Evolutionary conservation across 2,113 vertebrate genomes (phyloP), one percentile per base, ranked within the genome.

Genomic region (Microtus pennsylvanicus): DNA sequence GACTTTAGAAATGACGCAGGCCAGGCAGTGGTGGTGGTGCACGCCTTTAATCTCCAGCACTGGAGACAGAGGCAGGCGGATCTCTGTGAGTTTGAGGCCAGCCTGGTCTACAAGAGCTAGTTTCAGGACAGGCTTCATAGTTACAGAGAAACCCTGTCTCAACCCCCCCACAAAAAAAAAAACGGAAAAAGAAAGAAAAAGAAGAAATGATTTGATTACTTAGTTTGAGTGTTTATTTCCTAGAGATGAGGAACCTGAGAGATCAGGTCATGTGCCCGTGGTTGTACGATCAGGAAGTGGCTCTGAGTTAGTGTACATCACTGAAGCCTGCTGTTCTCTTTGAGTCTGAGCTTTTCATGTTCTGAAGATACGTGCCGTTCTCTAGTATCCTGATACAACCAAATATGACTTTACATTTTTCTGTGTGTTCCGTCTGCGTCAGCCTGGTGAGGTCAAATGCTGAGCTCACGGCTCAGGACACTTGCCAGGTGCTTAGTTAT

Each of bases 401-500:
- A 91, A 80, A 87, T 45, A 38, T 35, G 52, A 88, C 55, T 95
- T 50, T 6, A 67, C 21, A 22, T 19, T 38, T 55, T n/a, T 76
- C 30, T 55, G 16, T 22, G 1, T 42, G 17, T 63, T 86, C 33
- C 50, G 69, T 87, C 75, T 67, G 72, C 22, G 26, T 58, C 92
- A 58, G 58, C 45, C 1, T 63, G 50, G 83, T 38, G 33, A 88
- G 87, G 30, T 93, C 81, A 94, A 58, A 63, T 19, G 55, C 47
- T 21, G 65, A 38, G 42, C 61, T 95, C 50, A 83, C 86, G 38
- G 72, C 86, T 86, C 96, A 87, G 86, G 92, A 97, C 91, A 91
- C 5, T 87, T 14, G 26, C 74, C 82, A 95, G 55, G 95, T 75
- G 47, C 95, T 89, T 86, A 16, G 80, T 86, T 96, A 97, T 76